Conservation (phyloP, 2,888 invertebrate genomes). For the Tetragonisca angustula region DNA sequence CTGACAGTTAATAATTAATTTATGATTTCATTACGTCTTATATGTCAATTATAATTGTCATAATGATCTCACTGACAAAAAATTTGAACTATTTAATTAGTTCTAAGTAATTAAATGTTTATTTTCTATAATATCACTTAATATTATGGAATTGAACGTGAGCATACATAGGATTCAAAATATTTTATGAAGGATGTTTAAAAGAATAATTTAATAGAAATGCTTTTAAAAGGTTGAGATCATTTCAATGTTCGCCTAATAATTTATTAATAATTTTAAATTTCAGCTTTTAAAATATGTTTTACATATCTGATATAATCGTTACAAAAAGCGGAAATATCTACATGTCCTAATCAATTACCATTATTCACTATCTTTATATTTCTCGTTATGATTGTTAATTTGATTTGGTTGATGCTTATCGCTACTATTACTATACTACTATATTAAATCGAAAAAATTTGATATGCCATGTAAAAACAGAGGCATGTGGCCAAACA, state of each 20-base stretch:
- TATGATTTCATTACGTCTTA: not conserved
- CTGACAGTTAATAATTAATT: not conserved
- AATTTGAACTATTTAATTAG: slow-evolving; percentile 4
- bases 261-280: slow-evolving; percentile 20
- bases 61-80: slow-evolving; percentile 1
- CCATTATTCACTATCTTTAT: slow-evolving; percentile 36
- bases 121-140: not conserved
- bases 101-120: not conserved
- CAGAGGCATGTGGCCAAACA: slow-evolving; percentile 20
- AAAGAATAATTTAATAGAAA: slow-evolving; percentile 24
- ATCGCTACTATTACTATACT: slow-evolving; percentile 28
- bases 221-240: slow-evolving; percentile 25
- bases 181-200: slow-evolving; percentile 6
- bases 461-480: slow-evolving; percentile 66
- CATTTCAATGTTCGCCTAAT: slow-evolving; percentile 22
- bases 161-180: not conserved
- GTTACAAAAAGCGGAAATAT: slow-evolving; percentile 33
- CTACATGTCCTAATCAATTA: not conserved
- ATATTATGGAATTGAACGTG: slow-evolving; percentile 7
- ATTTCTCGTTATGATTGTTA: slow-evolving; percentile 51
- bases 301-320: slow-evolving; percentile 7
- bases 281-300: slow-evolving; percentile 23
- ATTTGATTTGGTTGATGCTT: slow-evolving; percentile 58
- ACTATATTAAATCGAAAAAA: slow-evolving; percentile 38
- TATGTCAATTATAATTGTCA: not conserved